phyloP scores from a whole-genome alignment of 1,140 invertebrate genomes.

The Heliconius congener region DNA sequence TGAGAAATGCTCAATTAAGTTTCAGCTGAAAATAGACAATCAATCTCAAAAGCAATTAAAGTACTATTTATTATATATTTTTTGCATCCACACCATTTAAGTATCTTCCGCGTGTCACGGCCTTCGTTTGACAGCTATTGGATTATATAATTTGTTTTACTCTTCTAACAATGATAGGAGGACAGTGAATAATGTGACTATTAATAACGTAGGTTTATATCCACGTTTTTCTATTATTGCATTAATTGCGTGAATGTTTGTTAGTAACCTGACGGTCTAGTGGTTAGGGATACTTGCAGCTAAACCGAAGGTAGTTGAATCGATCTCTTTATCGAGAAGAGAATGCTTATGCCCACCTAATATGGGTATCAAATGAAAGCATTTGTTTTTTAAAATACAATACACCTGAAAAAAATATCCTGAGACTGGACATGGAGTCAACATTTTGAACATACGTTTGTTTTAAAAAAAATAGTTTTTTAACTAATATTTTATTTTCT shows the following conservation, averaged over 20 bases:
- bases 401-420: too few relatives aligned
- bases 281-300: not conserved
- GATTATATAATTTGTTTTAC: slow-evolving; percentile 19
- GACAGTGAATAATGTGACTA: slow-evolving; percentile 20
- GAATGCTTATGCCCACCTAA: too few relatives aligned
- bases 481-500: too few relatives aligned
- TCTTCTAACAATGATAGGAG: slow-evolving; percentile 11
- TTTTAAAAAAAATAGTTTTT: too few relatives aligned
- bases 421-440: too few relatives aligned
- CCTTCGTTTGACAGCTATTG: slow-evolving; percentile 4
- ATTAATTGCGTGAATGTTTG: not conserved
- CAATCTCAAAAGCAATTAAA: not conserved
- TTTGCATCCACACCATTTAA: not conserved
- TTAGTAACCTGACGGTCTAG: not conserved
- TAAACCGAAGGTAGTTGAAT: not conserved
- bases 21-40: not conserved
- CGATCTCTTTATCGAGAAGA: too few relatives aligned
- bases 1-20: not conserved
- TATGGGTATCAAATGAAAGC: too few relatives aligned
- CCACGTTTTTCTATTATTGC: slow-evolving; percentile 1
- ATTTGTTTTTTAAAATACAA: too few relatives aligned
- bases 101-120: not conserved
- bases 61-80: not conserved
- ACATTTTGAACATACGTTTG: too few relatives aligned
- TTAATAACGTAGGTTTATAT: slow-evolving; percentile 7